Base-by-base conservation (phyloP, 2,113 vertebrate genomes). In the Nipponia nippon region DNA sequence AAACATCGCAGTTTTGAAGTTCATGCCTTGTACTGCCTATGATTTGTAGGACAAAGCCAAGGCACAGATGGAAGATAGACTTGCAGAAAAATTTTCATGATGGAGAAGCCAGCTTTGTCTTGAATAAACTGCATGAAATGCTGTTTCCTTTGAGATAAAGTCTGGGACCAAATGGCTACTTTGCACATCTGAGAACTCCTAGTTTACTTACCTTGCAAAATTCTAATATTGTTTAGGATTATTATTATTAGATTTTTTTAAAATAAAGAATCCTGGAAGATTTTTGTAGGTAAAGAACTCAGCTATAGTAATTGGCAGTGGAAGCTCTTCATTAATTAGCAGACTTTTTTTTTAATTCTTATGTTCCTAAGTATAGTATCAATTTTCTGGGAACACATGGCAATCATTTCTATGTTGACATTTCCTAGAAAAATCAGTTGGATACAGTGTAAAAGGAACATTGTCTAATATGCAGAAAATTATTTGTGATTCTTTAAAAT, bases 41-140 rank as follows among this genome's bases (percentile, higher is more conserved):
- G 94, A 86, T 52, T 96, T 91, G 83, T 94, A 97, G 96, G 97
- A 93, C 97, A 97, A 98, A 98, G 95, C 92, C 97, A 97, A 97
- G 83, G 96, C 96, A 96, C 98, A 98, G 98, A 98, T 98, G 98
- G 98, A 98, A 96, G 67, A 97, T 95, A 98, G 97, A 95, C 96
- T 96, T 95, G 85, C 95, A 97, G 97, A 96, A 97, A 97, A 97
- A 97, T 94, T 95, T 96, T 97, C 91, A 92, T 93, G 95, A 90
- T 84, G 61, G 89, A 98, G 95, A 98, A 98, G 98, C 97, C 98
- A 98, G 97, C 96, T 98, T 96, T 98, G 98, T 98, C 98, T 98
- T 98, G 97, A 93, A 95, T 95, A 91, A 98, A 96, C 95, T 97
- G 97, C 97, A 96, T 96, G 95, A 96, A 97, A 97, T 93, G 67